Base-by-base conservation (phyloP, 2,797 vertebrate species). In the Eulemur coronatus region DNA sequence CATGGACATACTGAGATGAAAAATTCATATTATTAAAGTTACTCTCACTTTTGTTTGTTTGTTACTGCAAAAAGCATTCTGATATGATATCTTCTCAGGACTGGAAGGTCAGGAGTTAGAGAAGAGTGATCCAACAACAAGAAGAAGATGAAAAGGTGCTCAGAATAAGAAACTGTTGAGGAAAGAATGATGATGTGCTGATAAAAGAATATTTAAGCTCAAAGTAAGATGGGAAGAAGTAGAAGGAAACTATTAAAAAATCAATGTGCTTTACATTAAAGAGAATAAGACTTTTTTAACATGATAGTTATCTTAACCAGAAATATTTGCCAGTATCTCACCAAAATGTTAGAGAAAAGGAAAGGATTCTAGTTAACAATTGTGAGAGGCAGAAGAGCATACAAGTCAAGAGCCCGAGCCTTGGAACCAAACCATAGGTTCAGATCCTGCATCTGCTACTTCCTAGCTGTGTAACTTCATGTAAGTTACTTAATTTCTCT, bases 161-260 rank as follows among this genome's bases (percentile, higher is more conserved):
- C 43, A 79, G 61, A 85, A 65, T 87, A 82, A 48, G 55, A 93
- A 86, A 38, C 17, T 78, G 65, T n/a, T 48, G 22, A 79, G 35
- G 20, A 72, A 79, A 86, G 2, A 76, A 73, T 69, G 9, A 38
- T 26, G 8, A 38, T 26, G 8, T 67, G 14, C 35, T 55, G 15
- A 43, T 67, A n/a, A 63, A 89, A 78, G 96, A 79, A 75, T 28
- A 2, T 86, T 81, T 67, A 67, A 89, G 61, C 73, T 97, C 63
- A 63, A n/a, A 89, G 38, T 69, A 59, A 95, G 59, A 63, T 43
- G 38, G 28, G 5, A 61, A 63, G n/a, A 73, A 78, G 43, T 50
- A 78, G 81, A 96, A 85, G 26, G 14, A 89, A 59, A 70, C 13
- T 63, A 4, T 41, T 18, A 33, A 57, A 81, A 48, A 17, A 30